Evolutionary conservation across 2,888 invertebrate genomes (phyloP).

Genomic region (Nomada goodeniana): DNA sequence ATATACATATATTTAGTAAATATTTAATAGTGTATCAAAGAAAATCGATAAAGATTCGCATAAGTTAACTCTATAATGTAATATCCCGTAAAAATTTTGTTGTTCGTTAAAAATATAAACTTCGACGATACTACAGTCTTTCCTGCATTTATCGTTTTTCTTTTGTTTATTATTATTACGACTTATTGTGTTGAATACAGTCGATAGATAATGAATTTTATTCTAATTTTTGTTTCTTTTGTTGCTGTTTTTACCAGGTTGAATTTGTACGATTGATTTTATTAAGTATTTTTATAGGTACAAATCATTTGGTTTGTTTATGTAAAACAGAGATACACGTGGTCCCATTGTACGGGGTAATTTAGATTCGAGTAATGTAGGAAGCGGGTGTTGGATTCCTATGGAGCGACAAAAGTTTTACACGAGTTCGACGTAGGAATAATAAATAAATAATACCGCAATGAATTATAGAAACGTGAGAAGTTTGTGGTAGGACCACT

Average conservation of each 20-base stretch:
- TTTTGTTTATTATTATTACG: not conserved
- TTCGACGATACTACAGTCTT: not conserved
- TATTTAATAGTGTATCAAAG: constrained; percentile 44
- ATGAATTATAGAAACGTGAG: constrained; percentile 56
- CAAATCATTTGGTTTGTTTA: not conserved
- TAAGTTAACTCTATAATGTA: constrained; percentile 25
- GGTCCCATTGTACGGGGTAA: not conserved
- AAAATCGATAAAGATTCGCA: constrained; percentile 28
- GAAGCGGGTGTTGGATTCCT: not conserved
- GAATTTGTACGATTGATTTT: not conserved
- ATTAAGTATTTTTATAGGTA: not conserved
- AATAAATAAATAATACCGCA: constrained; percentile 55
- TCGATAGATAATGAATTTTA: not conserved
- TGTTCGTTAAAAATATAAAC: constrained; percentile 10
- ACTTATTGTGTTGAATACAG: not conserved
- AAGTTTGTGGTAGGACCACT: constrained; percentile 43
- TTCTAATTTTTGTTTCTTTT: not conserved
- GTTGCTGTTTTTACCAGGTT: no score
- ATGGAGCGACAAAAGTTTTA: constrained; percentile 45
- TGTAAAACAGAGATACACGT: not conserved
- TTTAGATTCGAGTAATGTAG: not conserved
- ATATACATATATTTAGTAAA: constrained; percentile 47
- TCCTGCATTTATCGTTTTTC: not conserved
- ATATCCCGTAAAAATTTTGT: constrained; percentile 43
- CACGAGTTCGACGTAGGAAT: constrained; percentile 36